A percentile compares a stretch with the other conserved stretches of the same genome.
Conservation (phyloP, 1,140 invertebrate species). For the Portunus trituberculatus region DNA sequence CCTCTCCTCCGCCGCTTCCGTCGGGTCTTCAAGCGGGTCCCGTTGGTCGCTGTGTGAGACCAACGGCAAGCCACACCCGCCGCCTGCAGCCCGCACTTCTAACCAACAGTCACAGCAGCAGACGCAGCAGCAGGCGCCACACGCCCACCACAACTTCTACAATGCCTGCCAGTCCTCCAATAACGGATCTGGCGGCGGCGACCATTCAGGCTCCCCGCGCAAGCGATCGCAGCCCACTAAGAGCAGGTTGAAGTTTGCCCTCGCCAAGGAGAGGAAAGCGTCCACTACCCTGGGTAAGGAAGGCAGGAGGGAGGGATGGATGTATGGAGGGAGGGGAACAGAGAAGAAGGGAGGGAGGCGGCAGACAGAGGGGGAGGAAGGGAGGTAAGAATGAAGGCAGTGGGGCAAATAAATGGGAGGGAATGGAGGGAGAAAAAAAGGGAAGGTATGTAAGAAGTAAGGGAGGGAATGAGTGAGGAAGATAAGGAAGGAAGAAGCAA, state of each 20-base stretch:
- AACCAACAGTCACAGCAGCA: background rate
- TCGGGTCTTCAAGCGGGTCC: conserved; percentile 58
- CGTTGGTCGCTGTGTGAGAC: conserved; percentile 67
- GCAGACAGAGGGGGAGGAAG: too few species aligned
- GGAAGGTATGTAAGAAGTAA: too few species aligned
- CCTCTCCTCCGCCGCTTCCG: conserved; percentile 63
- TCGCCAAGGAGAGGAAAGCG: conserved; percentile 65
- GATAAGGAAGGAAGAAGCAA: background rate
- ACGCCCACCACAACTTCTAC: conserved; percentile 46
- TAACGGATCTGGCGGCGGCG: background rate
- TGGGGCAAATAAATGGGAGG: too few species aligned
- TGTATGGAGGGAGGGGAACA: background rate
- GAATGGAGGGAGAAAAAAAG: too few species aligned
- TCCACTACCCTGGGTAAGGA: conserved; percentile 63
- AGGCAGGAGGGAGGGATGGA: background rate
- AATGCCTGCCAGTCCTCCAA: conserved; percentile 42
- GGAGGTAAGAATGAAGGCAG: too few species aligned
- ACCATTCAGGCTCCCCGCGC: background rate
- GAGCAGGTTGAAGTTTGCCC: conserved; percentile 59
- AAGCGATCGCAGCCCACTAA: conserved; percentile 45
- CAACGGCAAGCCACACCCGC: conserved; percentile 64
- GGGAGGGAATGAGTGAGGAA: background rate
- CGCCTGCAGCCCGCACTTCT: conserved; percentile 34
- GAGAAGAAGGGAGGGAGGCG: background rate
- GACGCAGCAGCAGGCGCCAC: conserved; percentile 28